Conservation (phyloP, 2,888 invertebrate genomes). For the Lasioglossum lativentre region DNA sequence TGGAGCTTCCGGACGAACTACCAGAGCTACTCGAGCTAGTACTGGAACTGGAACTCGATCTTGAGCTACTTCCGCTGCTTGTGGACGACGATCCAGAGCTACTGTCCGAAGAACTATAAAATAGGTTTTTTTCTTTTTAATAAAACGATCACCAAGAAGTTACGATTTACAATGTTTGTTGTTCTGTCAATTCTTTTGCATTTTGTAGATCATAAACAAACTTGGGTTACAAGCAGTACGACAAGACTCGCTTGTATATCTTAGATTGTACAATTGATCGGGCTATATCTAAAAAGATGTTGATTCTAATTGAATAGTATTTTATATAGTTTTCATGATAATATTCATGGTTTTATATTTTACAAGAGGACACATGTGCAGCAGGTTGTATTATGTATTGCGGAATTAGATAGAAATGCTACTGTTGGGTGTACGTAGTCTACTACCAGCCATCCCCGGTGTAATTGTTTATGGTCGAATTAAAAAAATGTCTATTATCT, state of each 20-base stretch:
- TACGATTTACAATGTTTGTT: not conserved
- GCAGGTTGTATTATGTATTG: not conserved
- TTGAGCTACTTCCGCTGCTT: constrained; percentile 85
- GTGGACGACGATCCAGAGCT: constrained; percentile 88
- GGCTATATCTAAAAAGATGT: not conserved
- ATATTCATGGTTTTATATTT: not conserved
- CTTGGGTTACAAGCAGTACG: not conserved
- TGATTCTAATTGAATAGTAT: not conserved
- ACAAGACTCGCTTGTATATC: not conserved
- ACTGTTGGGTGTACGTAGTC: not conserved
- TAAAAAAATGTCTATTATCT: not conserved
- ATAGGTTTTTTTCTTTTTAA: not conserved
- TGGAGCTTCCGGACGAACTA: constrained; percentile 86
- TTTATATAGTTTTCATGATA: not conserved
- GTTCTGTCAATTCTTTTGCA: not conserved
- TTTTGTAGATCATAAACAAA: not conserved
- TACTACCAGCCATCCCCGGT: not conserved
- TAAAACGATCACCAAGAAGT: not conserved
- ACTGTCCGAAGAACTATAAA: constrained; percentile 90
- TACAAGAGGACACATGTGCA: not conserved
- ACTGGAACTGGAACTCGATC: constrained; percentile 91
- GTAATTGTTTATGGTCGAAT: not conserved
- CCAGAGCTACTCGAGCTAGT: constrained; percentile 92
- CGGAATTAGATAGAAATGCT: not conserved
- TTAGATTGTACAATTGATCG: not conserved